phyloP scores from a whole-genome alignment of 2,888 invertebrate genomes.

The Coenonympha arcania region DNA sequence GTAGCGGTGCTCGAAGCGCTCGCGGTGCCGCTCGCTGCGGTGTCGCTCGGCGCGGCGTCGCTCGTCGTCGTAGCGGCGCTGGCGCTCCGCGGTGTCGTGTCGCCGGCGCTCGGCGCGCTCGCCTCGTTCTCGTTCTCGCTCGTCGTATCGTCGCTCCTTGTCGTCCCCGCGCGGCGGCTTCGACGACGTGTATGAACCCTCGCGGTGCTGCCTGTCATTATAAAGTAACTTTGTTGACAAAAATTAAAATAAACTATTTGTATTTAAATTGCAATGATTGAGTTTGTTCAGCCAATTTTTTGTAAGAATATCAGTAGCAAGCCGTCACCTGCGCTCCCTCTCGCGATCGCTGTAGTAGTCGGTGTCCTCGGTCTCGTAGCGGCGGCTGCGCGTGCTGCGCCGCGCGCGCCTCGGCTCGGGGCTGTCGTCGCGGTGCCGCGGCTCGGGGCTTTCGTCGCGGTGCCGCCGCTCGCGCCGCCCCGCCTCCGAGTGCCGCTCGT shows the following conservation, averaged over 20 bases:
- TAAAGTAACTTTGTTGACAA: too few relatives aligned
- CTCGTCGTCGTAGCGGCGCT: conserved; percentile 32
- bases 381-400: conserved; percentile 56
- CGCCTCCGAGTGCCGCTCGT: conserved; percentile 47
- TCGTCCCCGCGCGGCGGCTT: conserved; percentile 63
- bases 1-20: conserved; percentile 46
- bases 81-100: conserved; percentile 33
- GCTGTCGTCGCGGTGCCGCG: conserved; percentile 38
- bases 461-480: conserved; percentile 46
- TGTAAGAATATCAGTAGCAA: too few relatives aligned
- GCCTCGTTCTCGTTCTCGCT: conserved; percentile 37
- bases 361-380: conserved; percentile 79
- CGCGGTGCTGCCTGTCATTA: conserved; percentile 59
- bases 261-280: too few relatives aligned
- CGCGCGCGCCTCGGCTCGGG: conserved; percentile 49
- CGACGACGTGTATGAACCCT: conserved; percentile 63
- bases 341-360: conserved; percentile 81
- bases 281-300: too few relatives aligned
- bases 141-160: conserved; percentile 50
- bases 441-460: conserved; percentile 33
- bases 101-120: conserved; percentile 42
- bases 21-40: conserved; percentile 38
- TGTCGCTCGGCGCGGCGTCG: too few relatives aligned
- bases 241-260: too few relatives aligned
- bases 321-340: conserved; percentile 66